A percentile compares a stretch with the other conserved stretches of the same genome.
These are phyloP conservation scores for Olivierus martensii DNA, from an alignment of 1,140 invertebrate species.

Conservation along the genomic window DNA sequence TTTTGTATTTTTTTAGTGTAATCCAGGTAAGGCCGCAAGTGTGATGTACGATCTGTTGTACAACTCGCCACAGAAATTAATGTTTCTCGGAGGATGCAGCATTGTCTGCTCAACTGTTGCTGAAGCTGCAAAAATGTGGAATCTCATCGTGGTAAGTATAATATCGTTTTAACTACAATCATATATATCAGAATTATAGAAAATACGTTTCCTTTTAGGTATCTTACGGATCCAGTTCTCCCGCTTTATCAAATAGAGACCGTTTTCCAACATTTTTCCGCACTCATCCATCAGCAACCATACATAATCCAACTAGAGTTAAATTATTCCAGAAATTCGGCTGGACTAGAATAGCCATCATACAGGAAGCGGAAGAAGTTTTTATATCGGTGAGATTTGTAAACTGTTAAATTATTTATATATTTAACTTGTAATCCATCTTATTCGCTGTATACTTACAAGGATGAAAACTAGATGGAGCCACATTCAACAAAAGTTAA, in stretches of 20 bases:
- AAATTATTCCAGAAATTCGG: slow-evolving; percentile 93
- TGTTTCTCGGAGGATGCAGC: slow-evolving; percentile 91
- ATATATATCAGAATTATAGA: too few relatives aligned
- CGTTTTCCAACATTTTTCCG: slow-evolving; percentile 96
- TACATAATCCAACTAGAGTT: slow-evolving; percentile 96
- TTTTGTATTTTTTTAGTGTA: slow-evolving; percentile 55
- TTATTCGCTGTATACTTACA: too few relatives aligned
- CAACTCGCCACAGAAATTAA: slow-evolving; percentile 87
- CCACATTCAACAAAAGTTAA: neutral
- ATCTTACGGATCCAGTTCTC: slow-evolving; percentile 95
- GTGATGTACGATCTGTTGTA: slow-evolving; percentile 98
- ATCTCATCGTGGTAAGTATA: slow-evolving; percentile 85
- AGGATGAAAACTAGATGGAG: too few relatives aligned
- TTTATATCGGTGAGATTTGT: slow-evolving; percentile 76
- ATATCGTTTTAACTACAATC: too few relatives aligned
- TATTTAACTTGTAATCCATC: too few relatives aligned
- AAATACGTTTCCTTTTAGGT: slow-evolving; percentile 47
- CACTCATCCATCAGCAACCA: slow-evolving; percentile 97
- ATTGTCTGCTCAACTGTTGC: slow-evolving; percentile 99
- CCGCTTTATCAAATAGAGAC: slow-evolving; percentile 91
- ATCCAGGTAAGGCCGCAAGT: slow-evolving; percentile 90
- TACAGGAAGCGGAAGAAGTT: slow-evolving; percentile 97
- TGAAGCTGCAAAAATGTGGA: slow-evolving; percentile 99
- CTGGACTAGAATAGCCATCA: slow-evolving; percentile 91
- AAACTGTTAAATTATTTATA: too few relatives aligned